Evolutionary conservation across 2,797 vertebrate species (phyloP).

Genomic region (Pempheris klunzingeri): DNA sequence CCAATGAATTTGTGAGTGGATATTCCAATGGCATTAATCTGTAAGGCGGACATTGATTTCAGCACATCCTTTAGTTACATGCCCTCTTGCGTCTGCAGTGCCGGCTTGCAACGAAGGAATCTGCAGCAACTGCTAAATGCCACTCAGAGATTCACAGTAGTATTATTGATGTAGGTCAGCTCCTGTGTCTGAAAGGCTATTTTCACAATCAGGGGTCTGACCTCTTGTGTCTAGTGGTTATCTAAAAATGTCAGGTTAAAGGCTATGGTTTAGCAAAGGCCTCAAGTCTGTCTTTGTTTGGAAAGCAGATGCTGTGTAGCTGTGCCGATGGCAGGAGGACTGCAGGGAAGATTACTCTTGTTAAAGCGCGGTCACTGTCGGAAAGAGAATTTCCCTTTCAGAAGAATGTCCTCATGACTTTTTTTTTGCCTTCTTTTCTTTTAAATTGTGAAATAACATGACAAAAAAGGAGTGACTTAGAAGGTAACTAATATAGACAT

Average conservation of each 20-base stretch:
- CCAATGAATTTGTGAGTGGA: conserved; percentile 34
- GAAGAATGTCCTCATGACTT: conserved; percentile 57
- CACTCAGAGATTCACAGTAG: conserved; percentile 28
- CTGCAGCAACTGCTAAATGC: conserved; percentile 43
- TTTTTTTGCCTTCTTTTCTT: too few relatives aligned
- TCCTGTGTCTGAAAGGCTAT: conserved; percentile 49
- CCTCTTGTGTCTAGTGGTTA: conserved; percentile 35
- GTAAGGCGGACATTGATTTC: conserved; percentile 25
- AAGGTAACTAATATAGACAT: too few relatives aligned
- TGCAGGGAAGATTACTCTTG: conserved; percentile 30
- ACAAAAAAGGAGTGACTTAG: too few relatives aligned
- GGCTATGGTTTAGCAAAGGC: conserved; percentile 14
- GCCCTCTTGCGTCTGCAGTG: conserved; percentile 23
- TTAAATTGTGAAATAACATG: too few relatives aligned
- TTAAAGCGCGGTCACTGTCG: conserved; percentile 43
- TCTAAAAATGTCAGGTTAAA: conserved; percentile 49
- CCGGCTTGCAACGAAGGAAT: conserved; percentile 27
- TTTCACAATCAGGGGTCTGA: conserved; percentile 36
- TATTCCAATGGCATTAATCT: conserved; percentile 51
- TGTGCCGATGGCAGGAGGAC: conserved; percentile 18
- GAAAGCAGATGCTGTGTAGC: conserved; percentile 18
- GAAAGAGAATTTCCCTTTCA: conserved; percentile 58
- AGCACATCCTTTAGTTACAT: conserved; percentile 25
- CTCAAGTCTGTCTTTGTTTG: conserved; percentile 16
- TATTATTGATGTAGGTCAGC: conserved; percentile 43